Percentiles rank a stretch among this genome's conserved stretches.
phyloP scores from a whole-genome alignment of 1,140 invertebrate species.

The Atta colombica region DNA sequence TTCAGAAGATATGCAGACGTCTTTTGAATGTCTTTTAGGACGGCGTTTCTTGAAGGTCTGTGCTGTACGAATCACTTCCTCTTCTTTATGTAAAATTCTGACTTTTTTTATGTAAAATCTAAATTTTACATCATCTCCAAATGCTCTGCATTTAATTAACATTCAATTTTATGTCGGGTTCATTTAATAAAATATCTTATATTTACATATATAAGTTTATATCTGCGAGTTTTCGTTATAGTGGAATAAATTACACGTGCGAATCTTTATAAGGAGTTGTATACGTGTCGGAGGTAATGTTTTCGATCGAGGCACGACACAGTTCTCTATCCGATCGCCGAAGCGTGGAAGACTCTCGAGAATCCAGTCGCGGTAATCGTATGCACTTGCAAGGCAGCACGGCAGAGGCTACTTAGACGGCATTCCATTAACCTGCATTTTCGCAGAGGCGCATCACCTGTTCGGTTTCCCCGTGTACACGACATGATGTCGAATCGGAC shows the following conservation, averaged over 20 bases:
- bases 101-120: neutral
- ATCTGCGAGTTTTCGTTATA: neutral
- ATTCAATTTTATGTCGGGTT: neutral
- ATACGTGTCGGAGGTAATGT: neutral
- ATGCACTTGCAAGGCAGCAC: constrained; percentile 29
- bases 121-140: neutral
- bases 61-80: too few relatives aligned
- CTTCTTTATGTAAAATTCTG: neutral
- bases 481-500: constrained; percentile 82
- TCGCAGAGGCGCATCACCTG: constrained; percentile 77
- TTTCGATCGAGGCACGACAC: constrained; percentile 11
- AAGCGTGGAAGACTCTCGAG: constrained; percentile 50
- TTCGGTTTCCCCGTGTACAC: constrained; percentile 74
- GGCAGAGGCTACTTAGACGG: constrained; percentile 65
- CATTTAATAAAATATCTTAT: neutral
- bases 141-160: neutral
- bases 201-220: neutral
- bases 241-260: constrained; percentile 14
- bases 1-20: too few relatives aligned
- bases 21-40: too few relatives aligned
- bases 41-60: too few relatives aligned
- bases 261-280: neutral
- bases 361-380: constrained; percentile 60
- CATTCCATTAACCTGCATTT: constrained; percentile 81
- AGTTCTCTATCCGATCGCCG: constrained; percentile 10